Evolutionary conservation across 2,888 invertebrate species (phyloP).

Genomic region (Chymomyza fuscimana): DNA sequence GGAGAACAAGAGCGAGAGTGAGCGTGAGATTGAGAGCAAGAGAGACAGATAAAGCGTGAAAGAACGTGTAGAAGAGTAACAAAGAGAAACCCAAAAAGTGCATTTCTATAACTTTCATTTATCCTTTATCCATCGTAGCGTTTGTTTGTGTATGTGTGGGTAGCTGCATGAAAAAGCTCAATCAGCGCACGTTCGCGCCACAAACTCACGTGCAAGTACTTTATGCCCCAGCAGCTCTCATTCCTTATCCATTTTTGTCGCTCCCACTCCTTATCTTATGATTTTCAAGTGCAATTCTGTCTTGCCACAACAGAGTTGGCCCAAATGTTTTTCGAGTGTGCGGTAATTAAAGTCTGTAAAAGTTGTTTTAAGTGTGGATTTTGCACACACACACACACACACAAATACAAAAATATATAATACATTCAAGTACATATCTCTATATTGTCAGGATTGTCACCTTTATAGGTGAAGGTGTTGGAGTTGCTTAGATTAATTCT

Average conservation of each 20-base stretch:
- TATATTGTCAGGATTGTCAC: too few relatives aligned
- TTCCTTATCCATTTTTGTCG: background rate
- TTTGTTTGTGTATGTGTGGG: background rate
- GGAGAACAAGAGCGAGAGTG: background rate
- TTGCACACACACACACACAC: too few relatives aligned
- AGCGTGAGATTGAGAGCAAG: too few relatives aligned
- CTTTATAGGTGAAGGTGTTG: too few relatives aligned
- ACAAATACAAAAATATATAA: too few relatives aligned
- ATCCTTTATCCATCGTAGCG: background rate
- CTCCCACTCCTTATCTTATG: background rate
- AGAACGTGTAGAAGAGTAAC: too few relatives aligned
- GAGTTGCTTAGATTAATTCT: too few relatives aligned
- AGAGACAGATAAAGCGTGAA: conserved; percentile 1
- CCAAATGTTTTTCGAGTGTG: background rate
- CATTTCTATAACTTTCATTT: background rate
- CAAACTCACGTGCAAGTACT: conserved; percentile 20
- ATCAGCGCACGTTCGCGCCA: conserved; percentile 19
- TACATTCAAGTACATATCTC: too few relatives aligned
- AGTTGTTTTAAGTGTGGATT: too few relatives aligned
- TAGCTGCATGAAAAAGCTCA: conserved; percentile 8
- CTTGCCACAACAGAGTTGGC: background rate
- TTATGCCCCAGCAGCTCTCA: background rate
- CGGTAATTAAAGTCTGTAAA: background rate
- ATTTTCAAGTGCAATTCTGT: background rate
- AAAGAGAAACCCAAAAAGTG: background rate